Base-by-base conservation (phyloP, 2,888 invertebrate genomes). In the Psylliodes chrysocephalus region DNA sequence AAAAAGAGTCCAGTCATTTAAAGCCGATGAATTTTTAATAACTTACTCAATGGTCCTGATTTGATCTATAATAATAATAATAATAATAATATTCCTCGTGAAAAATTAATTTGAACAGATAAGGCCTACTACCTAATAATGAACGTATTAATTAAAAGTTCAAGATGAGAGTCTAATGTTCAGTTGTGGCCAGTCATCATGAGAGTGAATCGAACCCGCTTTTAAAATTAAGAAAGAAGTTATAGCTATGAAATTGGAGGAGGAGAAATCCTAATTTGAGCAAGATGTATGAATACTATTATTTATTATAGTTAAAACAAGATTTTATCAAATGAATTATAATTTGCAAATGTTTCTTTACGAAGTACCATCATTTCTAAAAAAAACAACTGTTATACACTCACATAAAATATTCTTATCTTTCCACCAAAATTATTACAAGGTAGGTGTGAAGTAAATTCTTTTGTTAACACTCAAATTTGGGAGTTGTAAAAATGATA, bases 61-160 rank as follows among this genome's bases (percentile, higher is more conserved):
- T 40, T 25, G 17, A 54, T 54, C 25, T 19, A 40, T 12, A 54
- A 40, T 52, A 52, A 55, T 47, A 57, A 57, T 33, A 10, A n/a
- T n/a, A n/a, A 40, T 12, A 54, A 40, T 52, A 52, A 55, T 47
- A 57, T 47, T 33, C 12, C 35, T 47, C 12, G 57, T 57, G 35
- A 7, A 57, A 57, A 46, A 46, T 56, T 57, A 57, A 57, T 46
- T 47, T 47, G 33, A 57, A n/a, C 47, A 15, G 57, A 47, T 57
- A 47, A 56, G 47, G 19, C 47, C 17, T 17, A n/a, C 47, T 38
- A n/a, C 47, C 47, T 57, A 47, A 33, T 47, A 47, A 35, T n/a
- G 33, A 22, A 57, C 35, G 57, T 57, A 57, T 47, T 57, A 57
- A 57, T 57, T 57, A 57, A 57, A 57, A 47, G 6, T 38, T 46